phyloP scores from a whole-genome alignment of 2,113 vertebrate species.

The Mionectes macconnelli region DNA sequence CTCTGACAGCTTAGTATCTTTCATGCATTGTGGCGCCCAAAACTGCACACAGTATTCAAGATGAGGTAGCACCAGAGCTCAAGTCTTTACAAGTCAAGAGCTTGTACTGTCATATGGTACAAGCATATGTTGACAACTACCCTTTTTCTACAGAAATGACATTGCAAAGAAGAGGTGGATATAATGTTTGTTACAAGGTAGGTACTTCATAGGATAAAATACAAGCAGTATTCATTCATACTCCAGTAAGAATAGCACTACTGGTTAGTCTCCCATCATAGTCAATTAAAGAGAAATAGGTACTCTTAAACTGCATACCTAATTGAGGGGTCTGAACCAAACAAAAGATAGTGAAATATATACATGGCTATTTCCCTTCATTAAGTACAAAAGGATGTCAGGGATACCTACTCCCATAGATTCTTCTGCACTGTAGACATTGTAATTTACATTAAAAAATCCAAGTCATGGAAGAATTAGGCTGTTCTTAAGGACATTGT shows the following conservation, averaged over 20 bases:
- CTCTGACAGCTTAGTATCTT: neutral
- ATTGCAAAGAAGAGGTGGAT: neutral
- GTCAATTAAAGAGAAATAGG: neutral
- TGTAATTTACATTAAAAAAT: neutral
- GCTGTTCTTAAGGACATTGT: neutral
- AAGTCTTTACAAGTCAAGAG: neutral
- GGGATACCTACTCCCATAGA: neutral
- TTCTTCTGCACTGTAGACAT: neutral
- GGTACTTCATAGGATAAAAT: neutral
- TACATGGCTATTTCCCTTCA: neutral
- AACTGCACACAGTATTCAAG: neutral
- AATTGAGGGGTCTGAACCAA: neutral
- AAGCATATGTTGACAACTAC: neutral
- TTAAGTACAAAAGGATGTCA: neutral
- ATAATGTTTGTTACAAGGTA: neutral
- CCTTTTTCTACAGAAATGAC: neutral
- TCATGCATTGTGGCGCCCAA: neutral
- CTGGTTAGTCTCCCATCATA: neutral
- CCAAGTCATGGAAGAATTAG: neutral
- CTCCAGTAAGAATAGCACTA: neutral
- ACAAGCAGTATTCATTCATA: neutral
- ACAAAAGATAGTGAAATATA: neutral
- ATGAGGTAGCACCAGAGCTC: too few relatives aligned
- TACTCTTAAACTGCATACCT: neutral
- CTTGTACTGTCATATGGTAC: too few relatives aligned